These are phyloP conservation scores for Myotis yumanensis DNA, from an alignment of 2,113 vertebrate genomes.

Conservation along the genomic window DNA sequence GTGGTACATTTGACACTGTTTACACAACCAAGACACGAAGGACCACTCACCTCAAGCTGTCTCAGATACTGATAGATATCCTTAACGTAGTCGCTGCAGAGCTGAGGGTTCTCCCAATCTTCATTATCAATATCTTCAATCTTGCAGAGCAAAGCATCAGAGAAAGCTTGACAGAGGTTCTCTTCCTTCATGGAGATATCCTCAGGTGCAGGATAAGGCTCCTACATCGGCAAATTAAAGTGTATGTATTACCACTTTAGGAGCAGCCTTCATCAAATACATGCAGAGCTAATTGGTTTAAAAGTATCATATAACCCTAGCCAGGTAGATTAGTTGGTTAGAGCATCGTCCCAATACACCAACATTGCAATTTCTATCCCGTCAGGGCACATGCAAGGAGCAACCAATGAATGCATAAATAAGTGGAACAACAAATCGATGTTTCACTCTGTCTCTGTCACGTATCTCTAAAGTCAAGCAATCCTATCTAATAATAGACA, in stretches of 20 bases:
- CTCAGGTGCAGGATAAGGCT: conserved; percentile 70
- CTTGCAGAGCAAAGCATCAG: conserved; percentile 86
- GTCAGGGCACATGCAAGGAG: not conserved
- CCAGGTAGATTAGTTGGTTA: not conserved
- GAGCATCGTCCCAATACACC: not conserved
- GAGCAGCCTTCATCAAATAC: not conserved
- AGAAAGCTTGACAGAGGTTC: conserved; percentile 93
- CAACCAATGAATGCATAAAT: not conserved
- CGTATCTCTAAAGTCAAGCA: not conserved
- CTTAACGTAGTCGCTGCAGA: conserved; percentile 94
- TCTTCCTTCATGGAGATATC: conserved; percentile 89
- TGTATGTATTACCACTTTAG: not conserved
- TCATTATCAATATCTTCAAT: conserved; percentile 91
- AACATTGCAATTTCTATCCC: not conserved
- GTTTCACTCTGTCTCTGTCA: not conserved
- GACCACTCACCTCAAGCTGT: conserved; percentile 87
- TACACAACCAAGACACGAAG: rapidly evolving
- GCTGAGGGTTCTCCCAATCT: conserved; percentile 89
- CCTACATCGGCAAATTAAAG: conserved; percentile 52
- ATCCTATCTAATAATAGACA: too few species aligned
- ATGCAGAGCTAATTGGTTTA: not conserved
- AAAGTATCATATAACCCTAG: not conserved
- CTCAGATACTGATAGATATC: conserved; percentile 94
- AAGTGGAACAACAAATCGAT: not conserved
- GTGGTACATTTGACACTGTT: not conserved